These are phyloP conservation scores for Phrynocephalus versicolor DNA, from an alignment of 2,113 vertebrate genomes.

Conservation along the genomic window DNA sequence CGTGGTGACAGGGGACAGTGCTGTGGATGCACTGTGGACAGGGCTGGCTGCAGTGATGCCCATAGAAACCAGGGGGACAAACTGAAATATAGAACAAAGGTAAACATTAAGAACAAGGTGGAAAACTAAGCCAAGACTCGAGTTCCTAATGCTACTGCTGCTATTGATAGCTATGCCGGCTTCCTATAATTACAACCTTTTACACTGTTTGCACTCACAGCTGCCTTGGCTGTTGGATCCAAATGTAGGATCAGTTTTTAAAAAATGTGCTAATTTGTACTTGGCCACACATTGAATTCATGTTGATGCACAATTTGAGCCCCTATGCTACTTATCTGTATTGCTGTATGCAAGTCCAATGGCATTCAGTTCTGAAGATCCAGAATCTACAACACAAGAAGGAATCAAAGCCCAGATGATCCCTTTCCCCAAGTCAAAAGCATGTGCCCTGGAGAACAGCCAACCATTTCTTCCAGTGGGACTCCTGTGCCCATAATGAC, in stretches of 20 bases:
- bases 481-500: background rate
- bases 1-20: slow-evolving; percentile 89
- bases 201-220: background rate
- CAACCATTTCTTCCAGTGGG: background rate
- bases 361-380: background rate
- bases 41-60: slow-evolving; percentile 89
- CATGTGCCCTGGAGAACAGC: background rate
- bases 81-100: slow-evolving; percentile 72
- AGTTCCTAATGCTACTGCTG: background rate
- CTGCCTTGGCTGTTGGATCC: background rate
- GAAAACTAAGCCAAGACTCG: background rate
- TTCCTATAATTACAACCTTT: background rate
- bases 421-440: background rate
- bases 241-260: background rate
- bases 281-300: background rate
- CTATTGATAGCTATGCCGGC: too few species aligned
- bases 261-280: background rate
- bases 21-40: slow-evolving; percentile 96
- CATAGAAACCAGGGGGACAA: slow-evolving; percentile 92
- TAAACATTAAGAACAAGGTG: background rate
- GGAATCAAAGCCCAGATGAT: background rate
- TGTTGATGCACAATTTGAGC: background rate
- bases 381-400: background rate
- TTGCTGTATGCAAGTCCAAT: background rate
- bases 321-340: background rate